Evolutionary conservation across 37 sponge, comb jelly and placozoan species (phyloP).

Genomic region (Geodia barretti): DNA sequence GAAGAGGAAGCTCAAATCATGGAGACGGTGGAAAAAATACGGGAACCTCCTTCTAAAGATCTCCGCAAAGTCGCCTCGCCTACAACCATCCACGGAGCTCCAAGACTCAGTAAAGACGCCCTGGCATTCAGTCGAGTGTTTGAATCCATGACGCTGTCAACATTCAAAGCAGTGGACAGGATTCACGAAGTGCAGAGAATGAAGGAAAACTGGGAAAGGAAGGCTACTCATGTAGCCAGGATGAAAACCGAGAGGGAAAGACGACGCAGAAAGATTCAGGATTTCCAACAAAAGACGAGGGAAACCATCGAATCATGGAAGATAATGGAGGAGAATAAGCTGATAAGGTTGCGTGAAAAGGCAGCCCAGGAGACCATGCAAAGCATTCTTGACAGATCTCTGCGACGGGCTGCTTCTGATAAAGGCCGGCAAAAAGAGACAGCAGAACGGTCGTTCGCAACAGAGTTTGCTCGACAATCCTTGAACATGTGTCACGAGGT

Average conservation of each 20-base stretch:
- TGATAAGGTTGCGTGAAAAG: slow-evolving; percentile 2
- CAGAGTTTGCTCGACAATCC: slow-evolving; percentile 40
- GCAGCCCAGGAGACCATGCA: neutral
- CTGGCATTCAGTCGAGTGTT: slow-evolving; percentile 31
- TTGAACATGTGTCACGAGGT: slow-evolving; percentile 18
- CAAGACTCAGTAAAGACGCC: slow-evolving; percentile 45
- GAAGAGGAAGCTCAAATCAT: slow-evolving; percentile 42
- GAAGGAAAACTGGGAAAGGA: slow-evolving; percentile 2
- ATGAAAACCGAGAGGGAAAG: slow-evolving; percentile 21
- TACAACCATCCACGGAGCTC: neutral
- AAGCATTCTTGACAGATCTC: neutral
- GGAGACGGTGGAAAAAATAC: neutral
- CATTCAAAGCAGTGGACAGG: slow-evolving; percentile 36
- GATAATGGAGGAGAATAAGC: neutral
- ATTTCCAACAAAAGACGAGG: slow-evolving; percentile 17
- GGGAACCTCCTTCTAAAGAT: slow-evolving; percentile 8
- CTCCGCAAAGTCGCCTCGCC: neutral
- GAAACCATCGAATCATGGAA: slow-evolving; percentile 51
- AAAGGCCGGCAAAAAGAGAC: neutral
- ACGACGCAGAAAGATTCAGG: slow-evolving; percentile 28
- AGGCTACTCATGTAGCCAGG: slow-evolving; percentile 25
- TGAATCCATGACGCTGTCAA: slow-evolving; percentile 52
- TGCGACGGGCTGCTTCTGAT: neutral
- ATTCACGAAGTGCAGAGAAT: slow-evolving; percentile 16
- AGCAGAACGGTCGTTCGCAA: slow-evolving; percentile 37